Evolutionary conservation across 2,888 invertebrate species (phyloP).

Genomic region (Sialis fuliginosa): DNA sequence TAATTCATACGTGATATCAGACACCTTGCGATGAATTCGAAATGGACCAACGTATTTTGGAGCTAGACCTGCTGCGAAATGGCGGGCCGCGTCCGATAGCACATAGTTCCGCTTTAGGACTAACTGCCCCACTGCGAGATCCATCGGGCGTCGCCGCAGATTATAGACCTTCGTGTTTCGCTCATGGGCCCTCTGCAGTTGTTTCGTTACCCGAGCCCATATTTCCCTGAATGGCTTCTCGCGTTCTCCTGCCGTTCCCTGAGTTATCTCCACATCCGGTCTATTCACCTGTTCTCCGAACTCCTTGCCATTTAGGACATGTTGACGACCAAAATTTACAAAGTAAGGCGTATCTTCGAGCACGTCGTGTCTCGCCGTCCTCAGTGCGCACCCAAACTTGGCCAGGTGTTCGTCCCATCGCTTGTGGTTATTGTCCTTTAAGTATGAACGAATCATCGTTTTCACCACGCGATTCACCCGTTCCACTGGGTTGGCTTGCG

Average conservation of each 20-base stretch:
- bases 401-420: constrained; percentile 5
- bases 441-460: neutral
- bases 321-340: constrained; percentile 9
- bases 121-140: constrained; percentile 6
- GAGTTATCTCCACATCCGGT: neutral
- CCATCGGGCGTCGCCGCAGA: neutral
- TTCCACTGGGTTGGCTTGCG: constrained; percentile 12
- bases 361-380: constrained; percentile 9
- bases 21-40: neutral
- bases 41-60: neutral
- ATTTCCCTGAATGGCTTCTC: neutral
- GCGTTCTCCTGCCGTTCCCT: no score
- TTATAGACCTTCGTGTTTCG: neutral
- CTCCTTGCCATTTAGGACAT: neutral
- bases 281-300: neutral
- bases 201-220: neutral
- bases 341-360: constrained; percentile 10
- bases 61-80: neutral
- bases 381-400: constrained; percentile 11
- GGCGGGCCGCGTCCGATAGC: constrained; percentile 3
- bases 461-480: constrained; percentile 11
- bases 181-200: neutral
- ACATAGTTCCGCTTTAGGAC: constrained; percentile 5
- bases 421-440: no score
- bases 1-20: neutral